A percentile compares a stretch with the other conserved stretches of the same genome.
Evolutionary conservation across 2,888 invertebrate genomes (phyloP).

Genomic region (Metallyticus violacea): DNA sequence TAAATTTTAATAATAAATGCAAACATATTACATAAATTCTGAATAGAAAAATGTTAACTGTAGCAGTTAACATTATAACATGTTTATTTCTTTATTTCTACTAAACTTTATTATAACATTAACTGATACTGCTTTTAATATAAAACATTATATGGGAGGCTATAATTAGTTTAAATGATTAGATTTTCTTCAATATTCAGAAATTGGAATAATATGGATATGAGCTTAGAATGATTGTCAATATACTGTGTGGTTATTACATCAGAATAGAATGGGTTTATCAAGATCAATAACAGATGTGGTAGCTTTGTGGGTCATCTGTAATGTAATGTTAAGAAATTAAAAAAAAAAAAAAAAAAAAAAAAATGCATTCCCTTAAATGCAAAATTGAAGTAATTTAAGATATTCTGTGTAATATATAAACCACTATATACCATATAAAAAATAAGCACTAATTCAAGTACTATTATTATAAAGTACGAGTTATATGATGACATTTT

Average conservation of each 20-base stretch:
- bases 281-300: neutral
- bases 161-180: too few relatives aligned
- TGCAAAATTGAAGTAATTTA: neutral
- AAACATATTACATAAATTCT: too few relatives aligned
- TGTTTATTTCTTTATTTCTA: too few relatives aligned
- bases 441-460: neutral
- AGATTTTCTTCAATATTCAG: neutral
- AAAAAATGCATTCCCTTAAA: neutral
- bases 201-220: neutral
- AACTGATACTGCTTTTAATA: too few relatives aligned
- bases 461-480: neutral
- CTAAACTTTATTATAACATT: too few relatives aligned
- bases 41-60: too few relatives aligned
- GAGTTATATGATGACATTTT: too few relatives aligned
- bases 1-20: too few relatives aligned
- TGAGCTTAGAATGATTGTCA: neutral
- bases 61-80: too few relatives aligned
- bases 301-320: neutral
- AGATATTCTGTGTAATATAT: conserved; percentile 7
- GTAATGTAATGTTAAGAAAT: neutral
- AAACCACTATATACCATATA: conserved; percentile 7
- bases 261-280: neutral
- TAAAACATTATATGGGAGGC: too few relatives aligned
- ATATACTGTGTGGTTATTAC: conserved; percentile 1
- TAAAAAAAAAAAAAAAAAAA: too few relatives aligned